Base-by-base conservation (phyloP, 2,888 invertebrate species). In the Catocala sponsa region DNA sequence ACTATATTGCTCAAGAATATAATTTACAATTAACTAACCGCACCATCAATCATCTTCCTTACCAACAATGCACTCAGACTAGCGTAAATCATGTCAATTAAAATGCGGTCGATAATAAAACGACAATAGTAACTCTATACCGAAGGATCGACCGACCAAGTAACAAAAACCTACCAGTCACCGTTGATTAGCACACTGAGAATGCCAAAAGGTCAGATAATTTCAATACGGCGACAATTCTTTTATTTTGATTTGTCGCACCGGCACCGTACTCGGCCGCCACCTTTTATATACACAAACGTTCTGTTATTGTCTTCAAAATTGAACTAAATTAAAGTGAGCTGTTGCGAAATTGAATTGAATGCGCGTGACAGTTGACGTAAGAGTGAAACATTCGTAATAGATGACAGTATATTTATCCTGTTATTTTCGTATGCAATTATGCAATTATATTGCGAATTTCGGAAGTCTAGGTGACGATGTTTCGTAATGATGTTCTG, bases 291-390 rank as follows among this genome's bases (percentile, higher is more conserved):
- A 54, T 44, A 44, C 42, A 44, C 66, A 76, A 81, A 72, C 65
- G 65, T 76, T 82, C 69, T 78, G 78, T 75, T 76, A 68, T 66
- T 57, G 71, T 56, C 65, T 67, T 67, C 70, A 62, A 84, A 84
- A 87, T 87, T 85, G 85, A 65, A 79, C 82, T 85, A 78, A 89
- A 88, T 88, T 83, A 79, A 81, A 79, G 67, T 72, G 73, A 79
- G 63, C 72, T 68, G 68, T 63, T 72, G 70, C 58, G 68, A 80
- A 83, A 85, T 77, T 76, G 72, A 84, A 81, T 80, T 79, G 71
- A 68, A 74, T 70, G 72, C 79, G 74, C 74, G 78, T 83, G 81
- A 80, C 68, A 65, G 49, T 55, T 70, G 68, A 65, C 62, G n/a
- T 41, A 51, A 71, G 62, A 63, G 55, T 53, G 48, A 53, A 25